Evolutionary conservation across 2,113 vertebrate genomes (phyloP).

Genomic region (Gadus macrocephalus): DNA sequence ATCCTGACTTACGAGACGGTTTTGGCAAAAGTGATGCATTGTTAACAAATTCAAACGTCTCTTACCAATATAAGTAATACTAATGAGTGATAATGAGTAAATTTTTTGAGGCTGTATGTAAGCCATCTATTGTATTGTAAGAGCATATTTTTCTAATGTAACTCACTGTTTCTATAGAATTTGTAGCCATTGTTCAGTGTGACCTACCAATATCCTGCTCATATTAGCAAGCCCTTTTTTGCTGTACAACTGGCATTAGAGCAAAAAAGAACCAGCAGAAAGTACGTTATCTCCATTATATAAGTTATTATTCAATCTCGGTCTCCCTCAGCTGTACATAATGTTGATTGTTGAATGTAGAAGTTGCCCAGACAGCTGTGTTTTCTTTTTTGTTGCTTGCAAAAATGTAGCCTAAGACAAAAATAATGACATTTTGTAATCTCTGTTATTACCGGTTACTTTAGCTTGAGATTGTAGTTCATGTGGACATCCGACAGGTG

Average conservation of each 20-base stretch:
- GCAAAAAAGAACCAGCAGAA: too few relatives aligned
- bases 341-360: too few relatives aligned
- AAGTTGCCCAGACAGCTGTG: slow-evolving; percentile 22
- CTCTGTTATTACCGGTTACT: too few relatives aligned
- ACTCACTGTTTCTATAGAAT: slow-evolving; percentile 10
- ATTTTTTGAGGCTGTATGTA: slow-evolving; percentile 39
- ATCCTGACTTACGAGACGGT: not conserved
- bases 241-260: too few relatives aligned
- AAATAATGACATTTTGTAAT: too few relatives aligned
- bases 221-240: too few relatives aligned
- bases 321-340: too few relatives aligned
- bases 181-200: slow-evolving; percentile 25
- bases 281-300: too few relatives aligned
- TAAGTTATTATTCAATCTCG: too few relatives aligned
- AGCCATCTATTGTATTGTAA: slow-evolving; percentile 36
- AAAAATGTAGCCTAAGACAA: too few relatives aligned
- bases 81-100: slow-evolving; percentile 24
- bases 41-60: not conserved
- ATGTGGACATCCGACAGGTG: too few relatives aligned
- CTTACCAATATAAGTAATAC: slow-evolving; percentile 1
- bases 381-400: slow-evolving; percentile 22
- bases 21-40: slow-evolving; percentile 21
- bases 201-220: slow-evolving; percentile 1
- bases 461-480: too few relatives aligned
- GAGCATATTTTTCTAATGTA: slow-evolving; percentile 58